These are phyloP conservation scores for Vesta saturnalis DNA, from an alignment of 2,888 invertebrate genomes.

Conservation along the genomic window DNA sequence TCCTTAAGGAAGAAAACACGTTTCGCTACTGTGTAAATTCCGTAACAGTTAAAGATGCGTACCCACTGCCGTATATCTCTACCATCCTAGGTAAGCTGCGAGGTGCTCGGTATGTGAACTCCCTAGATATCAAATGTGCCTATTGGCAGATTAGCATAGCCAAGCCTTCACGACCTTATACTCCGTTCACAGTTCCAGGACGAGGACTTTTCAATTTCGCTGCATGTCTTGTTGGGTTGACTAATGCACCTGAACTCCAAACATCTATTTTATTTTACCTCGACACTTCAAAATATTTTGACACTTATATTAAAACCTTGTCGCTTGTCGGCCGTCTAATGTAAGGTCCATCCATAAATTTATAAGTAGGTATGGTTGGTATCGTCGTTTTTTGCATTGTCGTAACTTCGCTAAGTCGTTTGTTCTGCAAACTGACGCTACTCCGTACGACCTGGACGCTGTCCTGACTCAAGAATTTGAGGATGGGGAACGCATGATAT, in stretches of 20 bases:
- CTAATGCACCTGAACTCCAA: not conserved
- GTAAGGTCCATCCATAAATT: not conserved
- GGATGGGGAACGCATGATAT: too few species aligned
- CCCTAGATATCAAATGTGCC: slow-evolving; percentile 5
- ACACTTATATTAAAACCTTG: not conserved
- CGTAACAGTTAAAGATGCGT: too few species aligned
- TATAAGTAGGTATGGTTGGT: not conserved
- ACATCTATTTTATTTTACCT: slow-evolving; percentile 3
- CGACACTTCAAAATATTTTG: not conserved
- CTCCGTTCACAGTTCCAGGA: slow-evolving; percentile 11
- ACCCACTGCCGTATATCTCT: too few species aligned
- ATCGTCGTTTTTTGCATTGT: not conserved
- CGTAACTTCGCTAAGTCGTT: not conserved
- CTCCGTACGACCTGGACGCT: too few species aligned
- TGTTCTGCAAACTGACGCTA: too few species aligned
- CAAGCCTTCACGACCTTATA: not conserved
- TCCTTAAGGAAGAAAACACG: slow-evolving; percentile 40
- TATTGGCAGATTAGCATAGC: too few species aligned
- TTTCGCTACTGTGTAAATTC: too few species aligned
- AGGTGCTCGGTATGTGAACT: not conserved
- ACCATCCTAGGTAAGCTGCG: too few species aligned
- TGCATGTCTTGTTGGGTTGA: slow-evolving; percentile 3
- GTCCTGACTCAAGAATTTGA: too few species aligned
- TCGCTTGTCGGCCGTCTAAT: slow-evolving; percentile 10
- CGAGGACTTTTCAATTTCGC: not conserved